Evolutionary conservation across 2,797 vertebrate genomes (phyloP).

Genomic region (Girardinus metallicus): DNA sequence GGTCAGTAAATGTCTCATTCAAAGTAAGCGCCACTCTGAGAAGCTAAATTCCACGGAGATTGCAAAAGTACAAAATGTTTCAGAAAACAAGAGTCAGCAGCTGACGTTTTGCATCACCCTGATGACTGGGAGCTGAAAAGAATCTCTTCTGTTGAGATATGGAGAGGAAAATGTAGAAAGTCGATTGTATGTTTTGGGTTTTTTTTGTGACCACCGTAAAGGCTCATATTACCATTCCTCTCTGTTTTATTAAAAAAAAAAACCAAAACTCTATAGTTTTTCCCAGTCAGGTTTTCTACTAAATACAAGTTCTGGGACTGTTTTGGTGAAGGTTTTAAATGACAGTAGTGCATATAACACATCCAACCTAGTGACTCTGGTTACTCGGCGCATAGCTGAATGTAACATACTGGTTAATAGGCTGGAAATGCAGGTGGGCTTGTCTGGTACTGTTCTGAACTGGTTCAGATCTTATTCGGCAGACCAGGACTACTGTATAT

Average conservation of each 20-base stretch:
- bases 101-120: conserved; percentile 17
- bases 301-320: background rate
- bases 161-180: background rate
- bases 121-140: conserved; percentile 4
- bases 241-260: background rate
- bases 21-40: conserved; percentile 26
- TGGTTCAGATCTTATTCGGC: background rate
- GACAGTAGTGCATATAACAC: background rate
- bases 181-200: background rate
- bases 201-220: conserved; percentile 1
- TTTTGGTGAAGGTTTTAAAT: background rate
- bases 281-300: background rate
- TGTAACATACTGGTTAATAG: background rate
- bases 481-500: background rate
- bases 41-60: conserved; percentile 21
- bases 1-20: conserved; percentile 36
- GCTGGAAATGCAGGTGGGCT: background rate
- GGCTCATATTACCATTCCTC: background rate
- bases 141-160: background rate
- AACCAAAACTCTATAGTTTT: background rate
- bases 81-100: conserved; percentile 22
- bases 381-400: background rate
- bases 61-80: conserved; percentile 23
- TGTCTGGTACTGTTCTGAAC: background rate
- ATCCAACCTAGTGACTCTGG: background rate